Conservation (phyloP, 2,797 vertebrate genomes). For the Gastrophryne carolinensis region DNA sequence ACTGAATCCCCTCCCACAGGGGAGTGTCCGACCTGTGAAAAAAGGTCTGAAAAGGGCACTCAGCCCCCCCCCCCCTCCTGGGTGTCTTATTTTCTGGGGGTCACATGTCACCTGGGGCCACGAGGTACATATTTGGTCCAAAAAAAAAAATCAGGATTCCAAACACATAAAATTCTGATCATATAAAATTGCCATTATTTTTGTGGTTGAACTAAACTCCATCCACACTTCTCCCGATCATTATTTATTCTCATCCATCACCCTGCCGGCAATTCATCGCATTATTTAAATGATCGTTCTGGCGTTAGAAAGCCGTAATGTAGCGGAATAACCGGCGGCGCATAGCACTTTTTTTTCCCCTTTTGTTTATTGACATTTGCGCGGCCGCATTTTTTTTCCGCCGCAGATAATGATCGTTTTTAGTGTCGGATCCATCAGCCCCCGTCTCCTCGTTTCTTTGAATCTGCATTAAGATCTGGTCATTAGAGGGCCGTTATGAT, state of each 20-base stretch:
- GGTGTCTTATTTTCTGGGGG: no score
- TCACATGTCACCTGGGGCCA: no score
- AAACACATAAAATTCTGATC: no score
- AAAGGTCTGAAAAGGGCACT: no score
- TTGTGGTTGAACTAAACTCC: no score
- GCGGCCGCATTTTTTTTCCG: neutral
- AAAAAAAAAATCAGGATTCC: no score
- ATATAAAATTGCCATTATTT: no score
- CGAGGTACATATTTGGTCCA: no score
- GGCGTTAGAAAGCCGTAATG: neutral
- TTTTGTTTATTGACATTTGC: conserved; percentile 6
- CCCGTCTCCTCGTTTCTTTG: neutral
- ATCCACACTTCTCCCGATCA: neutral
- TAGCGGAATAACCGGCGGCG: neutral
- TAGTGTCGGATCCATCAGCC: neutral
- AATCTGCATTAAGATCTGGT: neutral
- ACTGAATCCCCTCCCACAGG: no score
- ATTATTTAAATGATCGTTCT: neutral
- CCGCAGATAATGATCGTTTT: neutral
- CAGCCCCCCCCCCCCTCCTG: no score
- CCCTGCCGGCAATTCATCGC: neutral
- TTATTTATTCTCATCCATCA: no score
- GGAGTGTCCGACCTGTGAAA: no score
- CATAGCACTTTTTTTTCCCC: neutral
- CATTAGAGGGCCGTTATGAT: neutral